Conservation (phyloP, 2,113 vertebrate species). For the Struthidea cinerea region DNA sequence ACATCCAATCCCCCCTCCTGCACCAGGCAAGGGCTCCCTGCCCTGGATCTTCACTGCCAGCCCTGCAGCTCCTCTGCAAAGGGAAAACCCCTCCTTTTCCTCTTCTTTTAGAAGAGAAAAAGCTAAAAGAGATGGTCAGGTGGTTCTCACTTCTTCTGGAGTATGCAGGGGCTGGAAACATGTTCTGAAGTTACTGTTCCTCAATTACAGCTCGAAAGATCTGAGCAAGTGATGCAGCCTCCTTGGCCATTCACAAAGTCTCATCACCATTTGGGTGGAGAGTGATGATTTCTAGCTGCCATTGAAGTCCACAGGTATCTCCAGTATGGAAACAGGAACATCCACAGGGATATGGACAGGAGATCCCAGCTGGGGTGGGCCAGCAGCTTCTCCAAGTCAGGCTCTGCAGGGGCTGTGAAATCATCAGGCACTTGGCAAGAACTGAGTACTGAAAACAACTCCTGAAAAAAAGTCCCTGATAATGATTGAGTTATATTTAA, state of each 20-base stretch:
- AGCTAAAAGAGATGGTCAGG: background rate
- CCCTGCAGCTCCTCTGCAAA: background rate
- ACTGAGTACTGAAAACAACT: background rate
- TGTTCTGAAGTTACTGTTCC: background rate
- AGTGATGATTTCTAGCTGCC: background rate
- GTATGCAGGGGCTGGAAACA: background rate
- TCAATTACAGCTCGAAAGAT: background rate
- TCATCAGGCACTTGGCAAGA: background rate
- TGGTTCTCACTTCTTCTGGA: background rate
- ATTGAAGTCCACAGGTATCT: background rate
- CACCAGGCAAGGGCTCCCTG: background rate
- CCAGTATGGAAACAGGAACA: background rate
- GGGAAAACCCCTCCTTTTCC: background rate
- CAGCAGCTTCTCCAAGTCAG: background rate
- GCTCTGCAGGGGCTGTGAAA: background rate
- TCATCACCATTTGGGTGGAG: background rate
- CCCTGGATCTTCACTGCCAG: background rate
- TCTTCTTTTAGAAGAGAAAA: background rate
- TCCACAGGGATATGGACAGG: background rate
- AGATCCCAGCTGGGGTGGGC: background rate
- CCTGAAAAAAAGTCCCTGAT: background rate
- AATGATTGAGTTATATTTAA: conserved; percentile 31
- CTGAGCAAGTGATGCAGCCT: background rate
- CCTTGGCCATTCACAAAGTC: background rate
- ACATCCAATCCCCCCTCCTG: fast-evolving